Evolutionary conservation across 1,140 invertebrate genomes (phyloP).

Genomic region (Sycobia sp.): DNA sequence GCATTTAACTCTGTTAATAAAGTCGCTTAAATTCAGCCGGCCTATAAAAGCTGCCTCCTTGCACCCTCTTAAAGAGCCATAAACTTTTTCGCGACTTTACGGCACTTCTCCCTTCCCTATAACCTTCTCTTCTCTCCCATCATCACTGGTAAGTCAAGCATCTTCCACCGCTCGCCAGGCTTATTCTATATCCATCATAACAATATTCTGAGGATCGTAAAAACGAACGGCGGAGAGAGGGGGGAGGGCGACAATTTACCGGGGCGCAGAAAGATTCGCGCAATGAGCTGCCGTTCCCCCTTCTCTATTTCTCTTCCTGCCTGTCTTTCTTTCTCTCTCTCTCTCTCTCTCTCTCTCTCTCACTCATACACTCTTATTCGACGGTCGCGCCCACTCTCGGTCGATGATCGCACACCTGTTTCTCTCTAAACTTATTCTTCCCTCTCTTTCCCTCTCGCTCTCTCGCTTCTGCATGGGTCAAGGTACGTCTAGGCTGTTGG

Average conservation of each 20-base stretch:
- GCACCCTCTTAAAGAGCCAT: neutral
- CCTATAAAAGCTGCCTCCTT: neutral
- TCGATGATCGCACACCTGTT: constrained; percentile 56
- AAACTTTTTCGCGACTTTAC: constrained; percentile 1
- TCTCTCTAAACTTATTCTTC: constrained; percentile 53
- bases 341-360: neutral
- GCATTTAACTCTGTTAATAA: no score
- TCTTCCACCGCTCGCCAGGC: no score
- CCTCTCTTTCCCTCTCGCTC: no score
- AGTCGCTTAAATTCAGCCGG: neutral
- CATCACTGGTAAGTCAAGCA: no score
- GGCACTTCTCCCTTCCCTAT: no score
- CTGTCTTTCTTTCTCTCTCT: neutral
- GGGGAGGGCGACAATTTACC: neutral
- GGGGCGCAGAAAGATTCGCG: constrained; percentile 4
- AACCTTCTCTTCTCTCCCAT: no score
- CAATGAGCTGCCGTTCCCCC: neutral
- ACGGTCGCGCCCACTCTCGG: constrained; percentile 29
- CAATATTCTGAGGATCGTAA: constrained; percentile 4
- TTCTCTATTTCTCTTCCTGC: neutral
- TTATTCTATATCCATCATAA: no score
- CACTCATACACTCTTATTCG: no score
- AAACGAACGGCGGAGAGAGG: neutral
- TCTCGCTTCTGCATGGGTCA: no score
- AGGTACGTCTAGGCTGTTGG: constrained; percentile 58